Base-by-base conservation (phyloP, 2,888 invertebrate species). In the Tenthredo amoena region DNA sequence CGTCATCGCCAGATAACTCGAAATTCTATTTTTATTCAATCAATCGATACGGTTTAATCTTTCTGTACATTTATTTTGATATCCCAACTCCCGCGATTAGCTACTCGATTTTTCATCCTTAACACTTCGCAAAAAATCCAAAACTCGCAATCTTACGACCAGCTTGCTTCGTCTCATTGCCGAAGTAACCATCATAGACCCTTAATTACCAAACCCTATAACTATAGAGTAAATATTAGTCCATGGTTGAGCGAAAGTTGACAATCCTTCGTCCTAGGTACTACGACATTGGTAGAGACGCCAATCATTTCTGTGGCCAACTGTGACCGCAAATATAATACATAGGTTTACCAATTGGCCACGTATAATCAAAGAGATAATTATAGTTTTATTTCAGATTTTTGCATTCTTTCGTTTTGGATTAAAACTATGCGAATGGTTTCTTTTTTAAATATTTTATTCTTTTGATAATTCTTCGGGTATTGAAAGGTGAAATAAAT, bases 1-100 rank as follows among this genome's bases (percentile, higher is more conserved):
- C 55, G 77, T 77, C 77, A 55, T 55, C 55, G 7, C 31, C 55
- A 77, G 77, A 55, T 9, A 50, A 34, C 47, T 77, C 34, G 50
- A 34, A 12, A 34, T n/a, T 31, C 9, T 74, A 55, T 55, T 31
- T 31, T 50, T 18, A 21, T 50, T 50, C 15, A 50, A 15, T 50
- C 72, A n/a, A n/a, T 7, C 10, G 3, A 71, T 18, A n/a, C n/a
- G 37, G 18, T 7, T 37, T 9, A 34, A n/a, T 71, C n/a, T 76
- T 76, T 76, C 1, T 47, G 3, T 10, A 65, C 26, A 37, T 71
- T 26, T 34, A 12, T 12, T 71, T 3, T 37, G 34, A 37, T 34
- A 18, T n/a, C 18, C 50, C 50, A n/a, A 47, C 3, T 55, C n/a
- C n/a, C 1, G 1, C 50, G 18, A 50, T 50, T n/a, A n/a, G 50